Evolutionary conservation across 2,113 vertebrate species (phyloP), one percentile per base, ranked within the genome.

Genomic region (Notarius quadriscutis): DNA sequence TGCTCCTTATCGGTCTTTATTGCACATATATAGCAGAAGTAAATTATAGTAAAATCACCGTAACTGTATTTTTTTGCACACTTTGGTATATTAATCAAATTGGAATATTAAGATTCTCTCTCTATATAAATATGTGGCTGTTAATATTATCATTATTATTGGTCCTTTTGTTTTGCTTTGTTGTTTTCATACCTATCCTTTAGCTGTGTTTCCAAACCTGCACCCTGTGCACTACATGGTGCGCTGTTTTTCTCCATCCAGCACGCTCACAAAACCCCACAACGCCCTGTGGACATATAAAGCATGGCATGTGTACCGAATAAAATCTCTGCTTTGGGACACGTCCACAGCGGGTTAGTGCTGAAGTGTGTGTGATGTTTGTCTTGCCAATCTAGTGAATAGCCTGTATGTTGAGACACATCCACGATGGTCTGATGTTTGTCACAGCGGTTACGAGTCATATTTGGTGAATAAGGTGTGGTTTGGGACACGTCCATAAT

Each of bases 1-100:
- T 87, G 48, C 81, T 88, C 58, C 90, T 89, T 88, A 78, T 81
- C 80, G 58, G 65, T 87, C 84, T 72, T 90, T 85, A 79, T 87
- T 89, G 88, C 91, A 89, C 88, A 91, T 88, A 87, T 87, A 87
- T 88, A 87, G 87, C 84, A 85, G 87, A 90, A 84, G 65, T 87
- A 87, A 77, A 82, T 84, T 22, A 87, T 72, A 79, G 78, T 88
- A 89, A 91, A 91, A 91, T 90, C 84, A 90, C 86, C 87, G 90
- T 87, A 60, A 89, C 81, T 86, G 88, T 92, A 89, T 93, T 88
- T 90, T 90, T 91, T 89, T 91, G 89, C 91, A 91, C 91, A 90
- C 84, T 86, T 88, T 88, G 75, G 89, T 81, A 60, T 81, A 62
- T 81, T 41, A 81, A 20, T 60, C 7, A 79, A 79, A 79, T 17